Evolutionary conservation across 2,113 vertebrate genomes (phyloP).

Genomic region (Hemicordylus capensis): DNA sequence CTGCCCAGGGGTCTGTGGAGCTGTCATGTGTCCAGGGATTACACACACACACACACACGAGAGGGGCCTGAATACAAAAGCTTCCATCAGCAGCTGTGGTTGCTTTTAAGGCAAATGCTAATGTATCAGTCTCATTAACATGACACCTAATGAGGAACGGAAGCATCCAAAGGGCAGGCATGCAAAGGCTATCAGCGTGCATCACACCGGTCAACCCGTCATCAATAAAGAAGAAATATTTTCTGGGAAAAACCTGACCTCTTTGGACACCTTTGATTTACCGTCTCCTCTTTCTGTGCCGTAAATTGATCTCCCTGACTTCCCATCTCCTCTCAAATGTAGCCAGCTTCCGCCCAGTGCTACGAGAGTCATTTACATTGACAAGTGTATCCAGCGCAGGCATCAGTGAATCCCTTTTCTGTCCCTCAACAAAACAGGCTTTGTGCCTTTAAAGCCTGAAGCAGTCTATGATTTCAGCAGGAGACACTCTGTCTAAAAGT

Average conservation of each 20-base stretch:
- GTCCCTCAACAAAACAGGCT: neutral
- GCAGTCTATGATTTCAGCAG: neutral
- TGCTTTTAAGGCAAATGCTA: conserved; percentile 16
- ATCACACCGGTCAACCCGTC: neutral
- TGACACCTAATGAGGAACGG: conserved; percentile 9
- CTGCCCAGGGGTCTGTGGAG: neutral
- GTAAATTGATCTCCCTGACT: neutral
- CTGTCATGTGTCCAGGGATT: neutral
- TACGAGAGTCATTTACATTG: neutral
- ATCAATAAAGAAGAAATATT: conserved; percentile 34
- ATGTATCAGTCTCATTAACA: conserved; percentile 9
- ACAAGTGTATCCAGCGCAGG: conserved; percentile 13
- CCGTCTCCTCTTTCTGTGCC: fast-evolving
- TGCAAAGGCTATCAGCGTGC: conserved; percentile 23
- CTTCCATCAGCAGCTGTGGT: neutral
- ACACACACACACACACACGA: neutral
- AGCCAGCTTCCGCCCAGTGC: conserved; percentile 22
- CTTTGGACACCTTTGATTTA: neutral
- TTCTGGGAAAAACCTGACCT: conserved; percentile 17
- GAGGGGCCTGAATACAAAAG: neutral
- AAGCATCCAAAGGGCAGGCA: conserved; percentile 4
- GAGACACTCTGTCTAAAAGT: neutral
- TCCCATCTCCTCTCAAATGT: neutral
- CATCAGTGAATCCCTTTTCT: conserved; percentile 19
- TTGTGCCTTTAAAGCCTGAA: neutral